phyloP scores from a whole-genome alignment of 2,888 invertebrate genomes.

The Mesorhabditis belari region DNA sequence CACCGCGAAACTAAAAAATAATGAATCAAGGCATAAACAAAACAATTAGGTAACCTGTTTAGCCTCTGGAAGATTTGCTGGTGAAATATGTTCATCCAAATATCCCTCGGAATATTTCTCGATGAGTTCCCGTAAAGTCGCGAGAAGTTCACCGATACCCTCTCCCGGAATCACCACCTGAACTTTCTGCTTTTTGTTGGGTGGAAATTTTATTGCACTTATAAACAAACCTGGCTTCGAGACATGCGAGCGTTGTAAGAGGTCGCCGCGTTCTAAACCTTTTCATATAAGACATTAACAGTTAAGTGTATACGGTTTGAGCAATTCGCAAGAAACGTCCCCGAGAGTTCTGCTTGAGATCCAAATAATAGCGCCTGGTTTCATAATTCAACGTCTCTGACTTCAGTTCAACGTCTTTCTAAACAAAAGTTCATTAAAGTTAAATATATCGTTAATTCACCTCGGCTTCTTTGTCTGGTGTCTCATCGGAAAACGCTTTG shows the following conservation, averaged over 20 bases:
- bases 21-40: too few relatives aligned
- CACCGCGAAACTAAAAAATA: slow-evolving; percentile 72
- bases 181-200: too few relatives aligned
- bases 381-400: slow-evolving; percentile 98
- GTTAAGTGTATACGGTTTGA: slow-evolving; percentile 35
- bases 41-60: too few relatives aligned
- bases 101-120: slow-evolving; percentile 90
- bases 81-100: slow-evolving; percentile 66
- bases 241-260: too few relatives aligned
- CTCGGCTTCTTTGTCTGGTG: slow-evolving; percentile 55
- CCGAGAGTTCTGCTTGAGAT: slow-evolving; percentile 94
- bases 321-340: slow-evolving; percentile 89
- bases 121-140: slow-evolving; percentile 88
- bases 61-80: background rate
- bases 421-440: background rate
- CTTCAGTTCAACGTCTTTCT: slow-evolving; percentile 74
- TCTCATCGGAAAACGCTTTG: slow-evolving; percentile 88
- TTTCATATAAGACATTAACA: too few relatives aligned
- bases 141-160: slow-evolving; percentile 97
- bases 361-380: slow-evolving; percentile 95
- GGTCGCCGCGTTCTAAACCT: too few relatives aligned
- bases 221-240: too few relatives aligned
- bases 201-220: too few relatives aligned
- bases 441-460: background rate
- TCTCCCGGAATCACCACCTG: slow-evolving; percentile 96